Evolutionary conservation across 1,140 invertebrate species (phyloP), one percentile per base, ranked within the genome.

Genomic region (Mycetomoellerius zeteki): DNA sequence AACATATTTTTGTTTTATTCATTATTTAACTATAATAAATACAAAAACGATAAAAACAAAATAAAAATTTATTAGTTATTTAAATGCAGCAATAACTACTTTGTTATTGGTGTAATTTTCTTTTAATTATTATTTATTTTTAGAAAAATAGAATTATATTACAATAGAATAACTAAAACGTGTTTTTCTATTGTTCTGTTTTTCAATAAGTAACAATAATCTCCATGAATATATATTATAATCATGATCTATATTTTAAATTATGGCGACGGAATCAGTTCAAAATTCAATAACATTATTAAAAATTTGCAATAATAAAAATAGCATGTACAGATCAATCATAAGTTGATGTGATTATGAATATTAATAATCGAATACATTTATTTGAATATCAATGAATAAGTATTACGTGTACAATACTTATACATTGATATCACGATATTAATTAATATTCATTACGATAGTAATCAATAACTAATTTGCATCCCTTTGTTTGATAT

Each of bases 341-440:
- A 27, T 69, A 52, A 80, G 33, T 30, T 19, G 16, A 14, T 21
- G 27, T 52, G 50, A 69, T 69, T 10, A 37, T 52, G 10, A 10
- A 52, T 37, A 76, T 76, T 16, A 27, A 62, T 14, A 12, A 19
- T 21, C 16, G 16, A 43, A 8, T 80, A 27, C 47, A 27, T 19
- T 19, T 30, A 78, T 64, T 67, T 21, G 30, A 80, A 80, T 71
- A 37, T 71, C 47, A 54, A 52, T 52, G 21, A 54, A 60, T 47
- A 65, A 81, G 54, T 33, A 54, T 37, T 47, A 21, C 5, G n/a
- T 43, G 37, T 43, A 43, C 10, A 43, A 43, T 43, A 43, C 8
- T 43, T 43, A 10, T 43, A 43, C 8, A 43, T 43, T 43, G 37
- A 43, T 43, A 43, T 43, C 37, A 12, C 10, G 37, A 43, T 43